Base-by-base conservation (phyloP, 2,113 vertebrate genomes). In the Trichechus manatus region DNA sequence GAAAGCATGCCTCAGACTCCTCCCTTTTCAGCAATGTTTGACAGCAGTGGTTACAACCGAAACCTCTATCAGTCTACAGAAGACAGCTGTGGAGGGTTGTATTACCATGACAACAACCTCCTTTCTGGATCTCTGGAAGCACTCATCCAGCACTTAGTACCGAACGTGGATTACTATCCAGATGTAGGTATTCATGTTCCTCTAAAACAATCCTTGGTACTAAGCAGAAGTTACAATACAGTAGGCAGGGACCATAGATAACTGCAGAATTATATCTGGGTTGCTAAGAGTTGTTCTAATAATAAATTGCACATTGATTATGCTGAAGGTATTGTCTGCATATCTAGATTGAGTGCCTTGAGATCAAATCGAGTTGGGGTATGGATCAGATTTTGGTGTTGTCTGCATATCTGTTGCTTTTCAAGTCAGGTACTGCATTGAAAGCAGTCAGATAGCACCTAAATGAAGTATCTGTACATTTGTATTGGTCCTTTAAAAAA, bases 91-190 rank as follows among this genome's bases (percentile, higher is more conserved):
- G 98, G 98, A 10, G 99, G 99, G 36, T 98, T 99, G 23, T 99
- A 96, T 97, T 99, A 99, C 95, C 99, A 99, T 82, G 99, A 99
- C 94, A 99, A 99, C 99, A 99, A 99, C 98, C 99, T 99, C 92
- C 98, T 99, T 33, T 99, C 99, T 0, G 99, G 99, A 4, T 99
- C 99, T 83, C 98, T 99, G 98, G 99, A 99, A 98, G 99, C 99
- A 78, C 99, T 99, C 95, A 99, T 99, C 95, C 99, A 99, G 93
- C 99, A 99, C 98, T 97, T 99, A 95, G 99, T 99, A 82, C 99
- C 99, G 15, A 99, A 97, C 0, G 98, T 99, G 31, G 99, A 99
- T 95, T 99, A 99, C 97, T 99, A 99, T 90, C 99, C 99, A 3
- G 99, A 99, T 84, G 99, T 99, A 98, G 99, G 99, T 99, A 61